Base-by-base conservation (phyloP, 2,797 vertebrate species). In the Phylloscopus collybita region DNA sequence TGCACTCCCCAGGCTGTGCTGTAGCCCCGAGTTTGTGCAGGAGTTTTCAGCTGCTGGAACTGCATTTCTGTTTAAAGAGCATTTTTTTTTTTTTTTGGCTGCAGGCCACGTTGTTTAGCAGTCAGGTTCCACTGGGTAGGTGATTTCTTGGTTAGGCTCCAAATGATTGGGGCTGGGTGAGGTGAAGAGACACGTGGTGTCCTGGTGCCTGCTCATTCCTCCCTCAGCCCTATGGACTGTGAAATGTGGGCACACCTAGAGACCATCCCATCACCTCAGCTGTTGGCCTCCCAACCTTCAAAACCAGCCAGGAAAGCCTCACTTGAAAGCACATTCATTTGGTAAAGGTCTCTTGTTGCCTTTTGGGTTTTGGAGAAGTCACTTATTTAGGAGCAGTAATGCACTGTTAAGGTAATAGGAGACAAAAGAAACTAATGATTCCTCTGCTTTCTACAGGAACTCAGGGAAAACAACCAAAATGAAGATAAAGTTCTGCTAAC, bases 41-140 rank as follows among this genome's bases (percentile, higher is more conserved):
- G 22, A 50, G 59, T 82, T 94, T 57, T 70, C 90, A 92, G 69
- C 50, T 87, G 32, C 44, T 40, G 61, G 40, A 83, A 32, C 59
- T 44, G 15, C 38, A 16, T 78, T 85, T 66, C 51, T 88, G 27
- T 44, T 60, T 38, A 40, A 65, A 22, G 11, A 36, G 29, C 23
- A 5, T 3, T 16, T 62, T 38, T 38, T 10, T 38, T 38, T n/a
- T 86, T 40, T 86, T 12, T 17, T 49, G 85, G 38, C 85, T 82
- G 57, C 83, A 69, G 73, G 60, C 42, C 91, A 82, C 14, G 6
- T 62, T 85, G 85, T 92, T 91, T 53, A 78, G 26, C 56, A 51
- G 38, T 18, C 54, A 29, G 12, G 54, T 59, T 75, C 51, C 57
- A 9, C 34, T 17, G 56, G 51, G 36, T 30, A 29, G 45, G 27